Percentiles rank a stretch among this genome's conserved stretches.
Conservation (phyloP, 2,888 invertebrate genomes). For the Megastigmus dorsalis region DNA sequence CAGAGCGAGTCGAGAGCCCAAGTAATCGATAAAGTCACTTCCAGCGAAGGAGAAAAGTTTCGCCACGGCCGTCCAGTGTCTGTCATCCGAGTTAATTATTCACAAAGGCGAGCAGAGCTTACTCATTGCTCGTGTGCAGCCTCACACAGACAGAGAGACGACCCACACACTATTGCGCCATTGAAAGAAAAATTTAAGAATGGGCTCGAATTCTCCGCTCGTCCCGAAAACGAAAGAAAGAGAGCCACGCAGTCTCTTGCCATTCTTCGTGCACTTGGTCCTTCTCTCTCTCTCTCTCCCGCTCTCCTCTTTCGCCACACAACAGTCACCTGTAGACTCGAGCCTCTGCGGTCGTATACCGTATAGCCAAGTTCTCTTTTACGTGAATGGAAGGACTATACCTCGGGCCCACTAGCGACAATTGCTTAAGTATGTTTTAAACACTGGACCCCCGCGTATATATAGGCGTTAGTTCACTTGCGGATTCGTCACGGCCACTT, state of each 20-base stretch:
- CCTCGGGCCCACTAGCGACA: constrained; percentile 23
- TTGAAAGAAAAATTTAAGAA: constrained; percentile 40
- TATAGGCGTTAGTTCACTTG: constrained; percentile 42
- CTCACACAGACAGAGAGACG: no score
- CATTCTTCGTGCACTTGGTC: constrained; percentile 34
- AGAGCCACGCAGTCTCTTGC: background rate
- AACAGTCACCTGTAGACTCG: constrained; percentile 39
- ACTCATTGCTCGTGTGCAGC: constrained; percentile 9
- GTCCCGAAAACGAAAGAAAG: background rate
- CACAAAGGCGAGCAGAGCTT: constrained; percentile 4
- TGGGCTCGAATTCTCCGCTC: constrained; percentile 26
- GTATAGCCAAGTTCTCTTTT: no score
- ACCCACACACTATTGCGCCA: background rate
- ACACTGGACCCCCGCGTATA: constrained; percentile 43
- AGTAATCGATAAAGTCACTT: constrained; percentile 22
- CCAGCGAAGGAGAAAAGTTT: constrained; percentile 16
- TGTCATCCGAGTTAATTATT: constrained; percentile 33
- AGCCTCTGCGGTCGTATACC: background rate
- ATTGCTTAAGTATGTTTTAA: constrained; percentile 51
- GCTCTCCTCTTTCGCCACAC: constrained; percentile 11
- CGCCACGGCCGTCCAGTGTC: constrained; percentile 5
- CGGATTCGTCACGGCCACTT: constrained; percentile 45
- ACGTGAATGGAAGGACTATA: constrained; percentile 17
- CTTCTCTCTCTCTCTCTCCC: background rate
- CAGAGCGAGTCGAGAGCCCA: no score